phyloP scores from a whole-genome alignment of 2,797 vertebrate genomes.

The Macropodus opercularis region DNA sequence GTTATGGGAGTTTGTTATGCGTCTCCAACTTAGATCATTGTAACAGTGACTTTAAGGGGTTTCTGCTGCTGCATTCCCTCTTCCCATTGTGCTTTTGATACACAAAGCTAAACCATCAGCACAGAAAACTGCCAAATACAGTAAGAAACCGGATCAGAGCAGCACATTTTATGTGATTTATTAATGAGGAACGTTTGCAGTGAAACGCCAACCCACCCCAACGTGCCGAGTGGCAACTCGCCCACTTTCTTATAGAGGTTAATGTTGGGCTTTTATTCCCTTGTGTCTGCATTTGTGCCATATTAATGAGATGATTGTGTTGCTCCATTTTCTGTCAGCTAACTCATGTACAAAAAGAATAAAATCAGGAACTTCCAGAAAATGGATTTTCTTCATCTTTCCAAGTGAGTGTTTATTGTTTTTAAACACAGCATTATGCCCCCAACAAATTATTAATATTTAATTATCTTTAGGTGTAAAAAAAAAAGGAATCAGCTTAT shows the following conservation, averaged over 20 bases:
- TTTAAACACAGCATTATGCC: no score
- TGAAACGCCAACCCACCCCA: slow-evolving; percentile 36
- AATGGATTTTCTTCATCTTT: background rate
- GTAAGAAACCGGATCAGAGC: no score
- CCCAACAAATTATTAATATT: no score
- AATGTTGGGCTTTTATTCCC: slow-evolving; percentile 16
- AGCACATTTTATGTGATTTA: slow-evolving; percentile 51
- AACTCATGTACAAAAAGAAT: slow-evolving; percentile 2
- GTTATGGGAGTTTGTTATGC: no score
- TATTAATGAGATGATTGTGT: slow-evolving; percentile 21
- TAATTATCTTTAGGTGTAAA: no score
- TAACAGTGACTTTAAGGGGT: no score
- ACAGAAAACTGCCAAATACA: slow-evolving; percentile 2
- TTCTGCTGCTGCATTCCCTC: no score
- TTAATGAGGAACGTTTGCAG: slow-evolving; percentile 48
- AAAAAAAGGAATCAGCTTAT: no score
- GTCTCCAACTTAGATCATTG: no score
- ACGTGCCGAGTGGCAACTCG: slow-evolving; percentile 10
- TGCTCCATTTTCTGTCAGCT: slow-evolving; percentile 8
- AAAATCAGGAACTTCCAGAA: slow-evolving; percentile 1
- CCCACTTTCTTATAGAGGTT: slow-evolving; percentile 27
- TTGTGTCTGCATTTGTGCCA: background rate
- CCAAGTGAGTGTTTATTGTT: no score
- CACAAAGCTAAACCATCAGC: slow-evolving; percentile 3
- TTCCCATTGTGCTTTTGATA: slow-evolving; percentile 2